Conservation (phyloP, 2,888 invertebrate species). For the Ariolimax columbianus region DNA sequence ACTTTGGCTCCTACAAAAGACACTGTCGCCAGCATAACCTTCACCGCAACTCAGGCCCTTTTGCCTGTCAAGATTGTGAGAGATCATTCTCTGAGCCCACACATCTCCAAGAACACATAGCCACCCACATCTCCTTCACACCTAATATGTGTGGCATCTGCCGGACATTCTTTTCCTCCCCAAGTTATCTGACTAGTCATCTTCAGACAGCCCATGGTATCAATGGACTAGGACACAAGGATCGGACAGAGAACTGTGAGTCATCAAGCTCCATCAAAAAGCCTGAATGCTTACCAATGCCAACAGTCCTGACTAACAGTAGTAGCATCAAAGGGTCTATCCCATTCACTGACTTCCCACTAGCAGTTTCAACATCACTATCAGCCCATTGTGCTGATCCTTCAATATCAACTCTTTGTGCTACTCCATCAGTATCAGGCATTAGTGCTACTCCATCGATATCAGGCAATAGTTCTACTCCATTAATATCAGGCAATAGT, state of each 20-base stretch:
- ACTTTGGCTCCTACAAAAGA: slow-evolving; percentile 74
- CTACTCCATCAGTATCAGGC: not conserved
- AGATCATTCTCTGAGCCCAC: slow-evolving; percentile 62
- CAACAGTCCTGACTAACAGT: not conserved
- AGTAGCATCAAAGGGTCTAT: not conserved
- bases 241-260: not conserved
- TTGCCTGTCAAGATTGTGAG: slow-evolving; percentile 64
- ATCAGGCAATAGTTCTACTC: not conserved
- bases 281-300: not conserved
- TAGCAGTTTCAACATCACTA: not conserved
- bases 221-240: not conserved
- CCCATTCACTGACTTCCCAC: not conserved
- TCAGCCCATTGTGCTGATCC: not conserved
- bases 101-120: slow-evolving; percentile 59
- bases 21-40: slow-evolving; percentile 71
- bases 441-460: not conserved
- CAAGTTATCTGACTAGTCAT: slow-evolving; percentile 47
- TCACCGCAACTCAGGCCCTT: slow-evolving; percentile 55
- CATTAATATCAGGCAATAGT: not conserved
- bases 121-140: slow-evolving; percentile 48
- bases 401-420: no score
- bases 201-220: slow-evolving; percentile 48
- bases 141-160: slow-evolving; percentile 57
- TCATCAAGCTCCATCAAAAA: not conserved
- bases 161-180: slow-evolving; percentile 51